These are phyloP conservation scores for Microctonus aethiopoides DNA, from an alignment of 2,888 invertebrate genomes.

Conservation along the genomic window DNA sequence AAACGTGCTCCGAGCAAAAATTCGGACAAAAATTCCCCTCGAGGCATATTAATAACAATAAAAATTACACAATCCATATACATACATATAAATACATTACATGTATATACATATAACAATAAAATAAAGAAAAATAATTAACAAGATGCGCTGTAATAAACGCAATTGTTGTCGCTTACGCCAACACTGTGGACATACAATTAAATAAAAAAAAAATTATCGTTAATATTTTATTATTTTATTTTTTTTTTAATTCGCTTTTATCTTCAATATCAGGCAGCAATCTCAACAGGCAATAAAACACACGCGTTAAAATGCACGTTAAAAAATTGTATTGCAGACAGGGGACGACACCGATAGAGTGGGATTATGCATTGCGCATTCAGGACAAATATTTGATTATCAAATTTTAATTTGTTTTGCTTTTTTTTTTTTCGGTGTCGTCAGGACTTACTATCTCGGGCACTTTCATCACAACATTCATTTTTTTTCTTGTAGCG, in stretches of 20 bases:
- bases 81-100: background rate
- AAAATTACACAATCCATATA: background rate
- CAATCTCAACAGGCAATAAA: slow-evolving; percentile 55
- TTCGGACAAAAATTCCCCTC: background rate
- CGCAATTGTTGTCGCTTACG: background rate
- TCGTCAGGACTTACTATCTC: slow-evolving; percentile 64
- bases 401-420: slow-evolving; percentile 45
- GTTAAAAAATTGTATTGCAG: slow-evolving; percentile 42
- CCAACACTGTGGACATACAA: background rate
- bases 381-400: slow-evolving; percentile 54
- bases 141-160: background rate
- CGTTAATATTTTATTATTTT: slow-evolving; percentile 28
- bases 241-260: background rate
- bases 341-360: slow-evolving; percentile 45
- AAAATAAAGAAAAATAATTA: background rate
- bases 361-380: slow-evolving; percentile 49
- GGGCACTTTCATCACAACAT: slow-evolving; percentile 65
- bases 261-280: slow-evolving; percentile 51
- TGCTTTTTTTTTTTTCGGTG: slow-evolving; percentile 43
- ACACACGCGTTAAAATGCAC: slow-evolving; percentile 49
- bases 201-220: slow-evolving; percentile 6
- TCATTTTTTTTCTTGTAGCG: slow-evolving; percentile 67
- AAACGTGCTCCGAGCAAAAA: slow-evolving; percentile 20
- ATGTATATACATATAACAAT: background rate
- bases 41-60: background rate